Conservation (phyloP, 1,140 invertebrate genomes). For the Papilio aristodemus region DNA sequence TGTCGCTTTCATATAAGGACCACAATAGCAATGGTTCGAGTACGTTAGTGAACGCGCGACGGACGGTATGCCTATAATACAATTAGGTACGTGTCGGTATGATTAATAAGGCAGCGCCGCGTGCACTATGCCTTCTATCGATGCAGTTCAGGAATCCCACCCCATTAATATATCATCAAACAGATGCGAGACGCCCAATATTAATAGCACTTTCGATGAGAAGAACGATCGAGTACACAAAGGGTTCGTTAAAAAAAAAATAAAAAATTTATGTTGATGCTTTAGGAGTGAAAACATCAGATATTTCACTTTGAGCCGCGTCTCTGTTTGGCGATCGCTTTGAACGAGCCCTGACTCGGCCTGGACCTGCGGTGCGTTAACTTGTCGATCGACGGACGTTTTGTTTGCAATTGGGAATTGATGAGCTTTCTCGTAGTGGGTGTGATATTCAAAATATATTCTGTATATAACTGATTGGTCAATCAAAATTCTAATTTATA, state of each 20-base stretch:
- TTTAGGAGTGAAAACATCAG: slow-evolving; percentile 51
- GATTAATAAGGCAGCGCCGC: slow-evolving; percentile 45
- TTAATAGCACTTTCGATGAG: slow-evolving; percentile 56
- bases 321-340: slow-evolving; percentile 35
- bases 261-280: slow-evolving; percentile 51
- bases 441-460: neutral
- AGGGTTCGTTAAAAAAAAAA: slow-evolving; percentile 43
- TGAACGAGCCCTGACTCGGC: neutral
- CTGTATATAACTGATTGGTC: neutral
- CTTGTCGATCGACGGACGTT: neutral
- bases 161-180: slow-evolving; percentile 71
- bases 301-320: slow-evolving; percentile 46
- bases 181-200: slow-evolving; percentile 56
- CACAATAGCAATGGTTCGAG: slow-evolving; percentile 17
- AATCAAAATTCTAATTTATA: neutral
- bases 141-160: slow-evolving; percentile 53
- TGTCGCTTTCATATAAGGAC: slow-evolving; percentile 27
- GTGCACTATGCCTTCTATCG: slow-evolving; percentile 46
- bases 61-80: slow-evolving; percentile 34
- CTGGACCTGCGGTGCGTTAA: neutral
- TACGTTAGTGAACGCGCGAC: neutral
- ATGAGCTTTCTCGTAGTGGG: slow-evolving; percentile 28
- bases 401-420: slow-evolving; percentile 22
- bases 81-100: slow-evolving; percentile 38
- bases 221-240: slow-evolving; percentile 46